These are phyloP conservation scores for Megaceryle torquata DNA, from an alignment of 2,113 vertebrate genomes.

Conservation along the genomic window DNA sequence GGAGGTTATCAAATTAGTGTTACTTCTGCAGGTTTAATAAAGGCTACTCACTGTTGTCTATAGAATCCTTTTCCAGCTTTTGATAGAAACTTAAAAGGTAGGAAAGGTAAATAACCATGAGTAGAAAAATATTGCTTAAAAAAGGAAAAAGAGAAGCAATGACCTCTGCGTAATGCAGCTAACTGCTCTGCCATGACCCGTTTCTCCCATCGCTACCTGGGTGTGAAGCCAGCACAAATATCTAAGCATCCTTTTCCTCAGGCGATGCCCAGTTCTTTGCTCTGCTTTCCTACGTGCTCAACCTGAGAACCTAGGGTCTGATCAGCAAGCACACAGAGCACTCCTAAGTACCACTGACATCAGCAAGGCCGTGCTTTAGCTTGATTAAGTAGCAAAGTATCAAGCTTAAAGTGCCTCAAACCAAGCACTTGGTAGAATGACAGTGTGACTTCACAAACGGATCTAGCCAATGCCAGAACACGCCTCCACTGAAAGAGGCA, in stretches of 20 bases:
- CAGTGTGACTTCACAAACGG: not conserved
- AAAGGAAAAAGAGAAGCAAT: not conserved
- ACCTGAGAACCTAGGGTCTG: not conserved
- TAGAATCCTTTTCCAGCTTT: not conserved
- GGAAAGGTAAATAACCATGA: not conserved
- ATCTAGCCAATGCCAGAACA: not conserved
- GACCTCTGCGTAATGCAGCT: not conserved
- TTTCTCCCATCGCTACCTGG: not conserved
- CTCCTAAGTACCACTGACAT: not conserved
- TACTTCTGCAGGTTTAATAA: not conserved
- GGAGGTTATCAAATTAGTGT: not conserved
- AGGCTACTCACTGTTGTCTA: not conserved
- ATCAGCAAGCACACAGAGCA: not conserved
- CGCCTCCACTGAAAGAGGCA: not conserved
- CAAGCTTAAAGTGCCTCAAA: not conserved
- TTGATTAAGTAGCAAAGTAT: not conserved
- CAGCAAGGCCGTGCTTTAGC: not conserved
- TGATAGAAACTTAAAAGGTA: not conserved
- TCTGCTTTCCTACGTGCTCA: not conserved
- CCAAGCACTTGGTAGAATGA: rapidly evolving
- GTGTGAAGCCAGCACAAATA: not conserved
- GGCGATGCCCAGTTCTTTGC: rapidly evolving
- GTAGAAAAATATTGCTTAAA: not conserved
- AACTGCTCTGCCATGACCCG: not conserved
- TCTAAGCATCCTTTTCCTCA: not conserved